phyloP scores from a whole-genome alignment of 1,140 invertebrate species.

The Conopomorpha cramerella region DNA sequence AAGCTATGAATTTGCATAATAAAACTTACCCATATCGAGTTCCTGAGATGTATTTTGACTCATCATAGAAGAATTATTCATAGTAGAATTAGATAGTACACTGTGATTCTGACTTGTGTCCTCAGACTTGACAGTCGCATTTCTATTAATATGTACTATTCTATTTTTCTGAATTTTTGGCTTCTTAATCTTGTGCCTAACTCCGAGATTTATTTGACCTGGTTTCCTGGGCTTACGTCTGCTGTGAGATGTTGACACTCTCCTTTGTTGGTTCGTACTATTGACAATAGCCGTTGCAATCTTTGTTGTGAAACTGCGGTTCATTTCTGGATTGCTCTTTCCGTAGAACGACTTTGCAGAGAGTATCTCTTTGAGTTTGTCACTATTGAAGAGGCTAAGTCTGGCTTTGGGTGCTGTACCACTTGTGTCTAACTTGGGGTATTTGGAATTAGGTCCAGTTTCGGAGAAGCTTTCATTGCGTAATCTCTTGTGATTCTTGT shows the following conservation, averaged over 20 bases:
- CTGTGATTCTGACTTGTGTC: slow-evolving; percentile 15
- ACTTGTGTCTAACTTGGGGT: slow-evolving; percentile 25
- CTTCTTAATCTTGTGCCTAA: slow-evolving; percentile 60
- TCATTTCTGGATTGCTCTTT: slow-evolving; percentile 44
- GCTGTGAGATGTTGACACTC: slow-evolving; percentile 18
- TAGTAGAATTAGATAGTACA: slow-evolving; percentile 14
- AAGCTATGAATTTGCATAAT: neutral
- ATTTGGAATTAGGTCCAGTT: slow-evolving; percentile 25
- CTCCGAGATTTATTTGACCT: slow-evolving; percentile 63
- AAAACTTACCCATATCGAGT: slow-evolving; percentile 7
- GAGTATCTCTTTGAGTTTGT: slow-evolving; percentile 44
- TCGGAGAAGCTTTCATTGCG: slow-evolving; percentile 33
- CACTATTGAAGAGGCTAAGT: slow-evolving; percentile 43
- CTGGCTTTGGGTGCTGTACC: slow-evolving; percentile 36
- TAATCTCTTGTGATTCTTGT: slow-evolving; percentile 37
- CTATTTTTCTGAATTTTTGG: slow-evolving; percentile 49
- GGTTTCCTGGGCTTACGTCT: slow-evolving; percentile 28
- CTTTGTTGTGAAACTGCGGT: slow-evolving; percentile 30
- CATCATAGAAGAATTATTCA: slow-evolving; percentile 20
- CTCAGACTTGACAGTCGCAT: slow-evolving; percentile 6
- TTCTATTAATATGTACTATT: slow-evolving; percentile 10
- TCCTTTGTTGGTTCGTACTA: slow-evolving; percentile 13
- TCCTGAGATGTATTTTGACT: slow-evolving; percentile 31
- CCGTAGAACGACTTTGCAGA: slow-evolving; percentile 62
- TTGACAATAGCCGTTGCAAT: slow-evolving; percentile 31